phyloP scores from a whole-genome alignment of 2,888 invertebrate genomes.

The Caenorhabditis becei region DNA sequence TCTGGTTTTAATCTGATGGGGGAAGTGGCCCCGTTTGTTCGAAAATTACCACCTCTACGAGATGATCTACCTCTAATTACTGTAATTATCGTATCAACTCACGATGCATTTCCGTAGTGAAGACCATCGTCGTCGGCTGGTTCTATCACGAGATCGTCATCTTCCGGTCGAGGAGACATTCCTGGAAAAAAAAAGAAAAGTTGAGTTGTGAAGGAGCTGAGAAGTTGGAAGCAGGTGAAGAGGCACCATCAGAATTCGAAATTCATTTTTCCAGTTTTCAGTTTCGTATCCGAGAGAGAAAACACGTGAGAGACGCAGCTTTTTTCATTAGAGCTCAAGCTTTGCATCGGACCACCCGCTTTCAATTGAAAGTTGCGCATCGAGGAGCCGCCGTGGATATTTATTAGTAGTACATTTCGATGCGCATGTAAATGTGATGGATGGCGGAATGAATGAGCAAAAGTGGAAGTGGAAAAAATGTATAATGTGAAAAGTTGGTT shows the following conservation, averaged over 20 bases:
- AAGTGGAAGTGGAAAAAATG: constrained; percentile 23
- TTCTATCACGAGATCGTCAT: constrained; percentile 80
- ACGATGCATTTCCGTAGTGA: constrained; percentile 80
- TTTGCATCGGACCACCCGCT: constrained; percentile 5
- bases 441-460: constrained; percentile 30
- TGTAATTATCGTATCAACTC: constrained; percentile 52
- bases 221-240: constrained; percentile 15
- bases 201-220: neutral
- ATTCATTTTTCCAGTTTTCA: neutral
- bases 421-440: constrained; percentile 41
- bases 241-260: constrained; percentile 16
- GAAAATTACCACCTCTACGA: constrained; percentile 17
- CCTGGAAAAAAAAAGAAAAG: constrained; percentile 18
- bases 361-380: constrained; percentile 18
- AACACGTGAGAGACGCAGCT: constrained; percentile 12
- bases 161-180: constrained; percentile 69
- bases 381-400: neutral
- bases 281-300: constrained; percentile 13
- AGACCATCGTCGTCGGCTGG: constrained; percentile 80
- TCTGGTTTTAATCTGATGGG: constrained; percentile 25
- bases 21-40: constrained; percentile 9
- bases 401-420: constrained; percentile 47
- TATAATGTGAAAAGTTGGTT: constrained; percentile 1
- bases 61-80: constrained; percentile 9
- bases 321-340: constrained; percentile 22